Conservation (phyloP, 2,113 vertebrate species). For the Oreochromis aureus region DNA sequence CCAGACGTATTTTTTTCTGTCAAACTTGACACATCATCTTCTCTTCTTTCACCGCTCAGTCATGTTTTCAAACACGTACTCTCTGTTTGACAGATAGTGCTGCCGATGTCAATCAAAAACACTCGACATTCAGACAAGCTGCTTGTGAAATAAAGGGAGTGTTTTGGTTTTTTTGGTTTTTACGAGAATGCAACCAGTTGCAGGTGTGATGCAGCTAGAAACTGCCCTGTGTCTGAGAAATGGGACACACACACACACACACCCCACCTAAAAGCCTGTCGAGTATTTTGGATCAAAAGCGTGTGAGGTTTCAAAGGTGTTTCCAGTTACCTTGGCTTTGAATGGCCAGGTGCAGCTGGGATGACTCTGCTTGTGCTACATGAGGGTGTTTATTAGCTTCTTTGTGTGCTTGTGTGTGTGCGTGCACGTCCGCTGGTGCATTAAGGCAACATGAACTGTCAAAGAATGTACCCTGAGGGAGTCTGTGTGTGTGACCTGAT, state of each 20-base stretch:
- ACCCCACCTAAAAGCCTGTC: neutral
- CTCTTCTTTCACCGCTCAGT: neutral
- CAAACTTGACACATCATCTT: neutral
- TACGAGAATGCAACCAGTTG: neutral
- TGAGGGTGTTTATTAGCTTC: neutral
- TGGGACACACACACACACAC: neutral
- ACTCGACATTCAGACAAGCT: neutral
- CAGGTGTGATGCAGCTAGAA: neutral
- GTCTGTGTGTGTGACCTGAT: conserved; percentile 31
- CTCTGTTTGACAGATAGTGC: neutral
- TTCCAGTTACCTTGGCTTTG: conserved; percentile 40
- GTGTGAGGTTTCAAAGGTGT: conserved; percentile 32
- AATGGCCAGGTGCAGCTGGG: conserved; percentile 40
- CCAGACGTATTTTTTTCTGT: neutral
- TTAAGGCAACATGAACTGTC: conserved; percentile 38
- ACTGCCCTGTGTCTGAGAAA: neutral
- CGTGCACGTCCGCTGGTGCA: neutral
- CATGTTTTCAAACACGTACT: neutral
- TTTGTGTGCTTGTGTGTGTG: neutral
- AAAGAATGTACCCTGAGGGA: conserved; percentile 49
- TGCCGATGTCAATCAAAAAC: neutral
- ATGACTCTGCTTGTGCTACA: conserved; percentile 26
- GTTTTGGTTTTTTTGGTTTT: neutral
- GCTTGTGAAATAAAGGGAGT: neutral
- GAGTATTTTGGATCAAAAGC: conserved; percentile 13